Evolutionary conservation across 2,113 vertebrate species (phyloP).

Genomic region (Xenopus borealis): DNA sequence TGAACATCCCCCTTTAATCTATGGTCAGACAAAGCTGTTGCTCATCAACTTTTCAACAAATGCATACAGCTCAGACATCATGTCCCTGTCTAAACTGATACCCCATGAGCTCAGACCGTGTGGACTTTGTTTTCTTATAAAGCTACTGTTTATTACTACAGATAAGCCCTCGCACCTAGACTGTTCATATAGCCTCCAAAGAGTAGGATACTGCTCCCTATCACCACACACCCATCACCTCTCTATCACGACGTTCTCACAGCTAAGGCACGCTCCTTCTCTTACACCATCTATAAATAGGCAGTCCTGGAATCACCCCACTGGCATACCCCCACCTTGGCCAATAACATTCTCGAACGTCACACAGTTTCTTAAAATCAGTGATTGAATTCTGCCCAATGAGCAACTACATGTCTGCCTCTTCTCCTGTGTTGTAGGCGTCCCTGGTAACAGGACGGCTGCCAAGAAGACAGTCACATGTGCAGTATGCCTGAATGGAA

Average conservation of each 20-base stretch:
- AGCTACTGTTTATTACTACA: no score
- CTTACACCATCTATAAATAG: slow-evolving; percentile 19
- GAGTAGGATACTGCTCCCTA: no score
- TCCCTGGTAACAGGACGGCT: slow-evolving; percentile 52
- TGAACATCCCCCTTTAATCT: no score
- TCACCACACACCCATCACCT: neutral
- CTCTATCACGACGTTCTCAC: slow-evolving; percentile 14
- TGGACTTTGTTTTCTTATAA: no score
- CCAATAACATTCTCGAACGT: slow-evolving; percentile 55
- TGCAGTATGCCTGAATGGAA: neutral
- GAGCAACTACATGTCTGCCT: neutral
- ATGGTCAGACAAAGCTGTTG: no score
- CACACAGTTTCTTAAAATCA: neutral
- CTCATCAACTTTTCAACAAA: no score
- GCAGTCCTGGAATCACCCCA: slow-evolving; percentile 65
- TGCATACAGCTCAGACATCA: no score
- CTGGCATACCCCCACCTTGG: slow-evolving; percentile 58
- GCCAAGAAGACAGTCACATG: slow-evolving; percentile 50
- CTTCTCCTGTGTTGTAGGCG: slow-evolving; percentile 33
- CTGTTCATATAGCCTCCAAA: no score
- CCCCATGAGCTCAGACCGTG: no score
- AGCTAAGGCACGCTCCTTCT: slow-evolving; percentile 4
- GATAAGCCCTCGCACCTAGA: no score
- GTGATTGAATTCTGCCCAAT: no score
- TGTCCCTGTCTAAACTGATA: no score